Evolutionary conservation across 2,888 invertebrate genomes (phyloP).

Genomic region (Folsomia manolachei): DNA sequence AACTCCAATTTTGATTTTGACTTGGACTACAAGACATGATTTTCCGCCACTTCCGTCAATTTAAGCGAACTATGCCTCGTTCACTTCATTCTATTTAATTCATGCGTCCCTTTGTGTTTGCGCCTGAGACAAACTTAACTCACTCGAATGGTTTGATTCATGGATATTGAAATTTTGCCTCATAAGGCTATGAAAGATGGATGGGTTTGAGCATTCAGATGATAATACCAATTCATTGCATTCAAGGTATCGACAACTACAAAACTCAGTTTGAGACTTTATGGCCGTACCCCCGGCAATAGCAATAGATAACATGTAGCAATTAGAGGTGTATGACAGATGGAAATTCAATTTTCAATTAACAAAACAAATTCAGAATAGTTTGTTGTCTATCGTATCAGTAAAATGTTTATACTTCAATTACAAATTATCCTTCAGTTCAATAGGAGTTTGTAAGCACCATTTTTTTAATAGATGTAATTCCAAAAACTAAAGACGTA

Average conservation of each 20-base stretch:
- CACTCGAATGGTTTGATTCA: constrained; percentile 17
- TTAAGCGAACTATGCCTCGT: constrained; percentile 22
- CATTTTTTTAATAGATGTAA: background rate
- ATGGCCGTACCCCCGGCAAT: too few relatives aligned
- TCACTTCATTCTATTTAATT: constrained; percentile 21
- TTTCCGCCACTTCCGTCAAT: constrained; percentile 51
- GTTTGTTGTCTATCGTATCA: background rate
- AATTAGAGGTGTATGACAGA: background rate
- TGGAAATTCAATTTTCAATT: background rate
- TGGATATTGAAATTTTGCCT: constrained; percentile 17
- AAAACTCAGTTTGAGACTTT: background rate
- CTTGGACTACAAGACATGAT: constrained; percentile 47
- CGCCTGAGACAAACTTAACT: background rate
- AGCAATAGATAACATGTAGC: background rate
- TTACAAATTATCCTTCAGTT: too few relatives aligned
- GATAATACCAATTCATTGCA: background rate
- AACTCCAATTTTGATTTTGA: constrained; percentile 9
- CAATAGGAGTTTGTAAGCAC: too few relatives aligned
- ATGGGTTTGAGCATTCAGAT: background rate
- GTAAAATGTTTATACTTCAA: too few relatives aligned
- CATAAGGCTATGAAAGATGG: background rate
- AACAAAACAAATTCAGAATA: background rate
- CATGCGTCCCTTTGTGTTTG: background rate
- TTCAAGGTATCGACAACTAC: background rate
- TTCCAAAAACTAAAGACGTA: background rate